Evolutionary conservation across 1,140 invertebrate genomes (phyloP).

Genomic region (Heliconius hermathena): DNA sequence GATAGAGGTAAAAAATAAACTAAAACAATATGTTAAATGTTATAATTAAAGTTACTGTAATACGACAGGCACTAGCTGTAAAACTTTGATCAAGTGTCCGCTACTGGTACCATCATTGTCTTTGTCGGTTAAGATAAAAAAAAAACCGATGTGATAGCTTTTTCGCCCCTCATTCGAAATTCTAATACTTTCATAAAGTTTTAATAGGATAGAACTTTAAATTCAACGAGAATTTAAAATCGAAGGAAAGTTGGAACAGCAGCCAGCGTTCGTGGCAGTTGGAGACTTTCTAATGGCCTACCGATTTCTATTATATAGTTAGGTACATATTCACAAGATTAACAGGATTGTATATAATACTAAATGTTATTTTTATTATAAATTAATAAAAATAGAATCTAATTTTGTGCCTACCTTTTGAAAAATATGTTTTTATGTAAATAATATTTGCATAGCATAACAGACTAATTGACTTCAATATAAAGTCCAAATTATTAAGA

Average conservation of each 20-base stretch:
- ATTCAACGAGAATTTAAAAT: constrained; percentile 73
- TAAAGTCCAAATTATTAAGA: too few relatives aligned
- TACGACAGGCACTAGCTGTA: background rate
- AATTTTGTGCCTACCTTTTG: too few relatives aligned
- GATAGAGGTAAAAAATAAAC: background rate
- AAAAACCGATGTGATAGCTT: constrained; percentile 75
- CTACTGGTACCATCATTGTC: constrained; percentile 31
- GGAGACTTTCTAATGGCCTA: constrained; percentile 54
- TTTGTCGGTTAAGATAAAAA: constrained; percentile 53
- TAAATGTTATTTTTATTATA: too few relatives aligned
- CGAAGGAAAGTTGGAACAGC: constrained; percentile 66
- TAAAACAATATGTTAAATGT: too few relatives aligned
- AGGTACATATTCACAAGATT: constrained; percentile 44
- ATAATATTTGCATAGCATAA: too few relatives aligned
- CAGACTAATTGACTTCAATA: too few relatives aligned
- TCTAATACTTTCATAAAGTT: constrained; percentile 80
- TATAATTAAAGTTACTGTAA: background rate
- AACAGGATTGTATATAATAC: background rate
- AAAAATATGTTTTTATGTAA: too few relatives aligned
- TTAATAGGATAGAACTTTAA: constrained; percentile 81
- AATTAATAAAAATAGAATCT: too few relatives aligned
- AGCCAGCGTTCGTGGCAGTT: constrained; percentile 53
- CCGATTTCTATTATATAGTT: constrained; percentile 49
- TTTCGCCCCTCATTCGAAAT: constrained; percentile 78
- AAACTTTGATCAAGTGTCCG: constrained; percentile 47